Conservation (phyloP, 2,113 vertebrate genomes). For the Damaliscus lunatus region DNA sequence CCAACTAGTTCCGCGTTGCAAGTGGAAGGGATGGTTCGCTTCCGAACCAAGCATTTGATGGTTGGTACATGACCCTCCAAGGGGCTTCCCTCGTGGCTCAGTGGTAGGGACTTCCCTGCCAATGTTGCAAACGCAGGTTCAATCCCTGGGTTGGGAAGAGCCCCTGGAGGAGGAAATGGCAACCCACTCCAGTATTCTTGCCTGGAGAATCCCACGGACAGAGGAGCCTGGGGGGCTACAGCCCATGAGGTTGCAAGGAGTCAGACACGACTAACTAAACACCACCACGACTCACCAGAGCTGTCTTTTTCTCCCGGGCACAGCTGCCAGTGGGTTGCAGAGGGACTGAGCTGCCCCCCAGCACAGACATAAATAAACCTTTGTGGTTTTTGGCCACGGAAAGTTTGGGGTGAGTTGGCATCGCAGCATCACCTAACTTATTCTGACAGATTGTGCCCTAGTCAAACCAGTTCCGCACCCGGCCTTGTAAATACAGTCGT, state of each 20-base stretch:
- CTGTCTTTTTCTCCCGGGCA: neutral
- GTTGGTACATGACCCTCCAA: too few species aligned
- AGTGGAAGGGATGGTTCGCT: neutral
- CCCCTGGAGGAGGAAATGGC: neutral
- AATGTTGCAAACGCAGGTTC: neutral
- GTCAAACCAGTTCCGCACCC: neutral
- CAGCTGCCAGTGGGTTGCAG: neutral
- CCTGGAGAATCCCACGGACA: neutral
- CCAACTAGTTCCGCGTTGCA: neutral
- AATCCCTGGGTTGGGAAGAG: neutral
- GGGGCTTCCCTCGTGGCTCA: neutral
- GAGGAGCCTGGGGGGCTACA: neutral
- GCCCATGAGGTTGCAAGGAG: neutral
- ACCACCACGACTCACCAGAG: too few species aligned
- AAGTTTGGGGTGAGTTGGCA: neutral
- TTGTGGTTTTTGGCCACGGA: neutral
- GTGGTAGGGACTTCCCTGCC: neutral
- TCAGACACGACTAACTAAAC: neutral
- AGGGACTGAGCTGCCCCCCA: neutral
- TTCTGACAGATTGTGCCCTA: neutral
- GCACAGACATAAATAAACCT: accelerated
- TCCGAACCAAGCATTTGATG: neutral
- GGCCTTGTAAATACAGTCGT: neutral
- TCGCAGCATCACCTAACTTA: neutral
- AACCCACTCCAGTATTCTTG: neutral